Evolutionary conservation across 2,113 vertebrate genomes (phyloP).

Genomic region (Fregata magnificens): DNA sequence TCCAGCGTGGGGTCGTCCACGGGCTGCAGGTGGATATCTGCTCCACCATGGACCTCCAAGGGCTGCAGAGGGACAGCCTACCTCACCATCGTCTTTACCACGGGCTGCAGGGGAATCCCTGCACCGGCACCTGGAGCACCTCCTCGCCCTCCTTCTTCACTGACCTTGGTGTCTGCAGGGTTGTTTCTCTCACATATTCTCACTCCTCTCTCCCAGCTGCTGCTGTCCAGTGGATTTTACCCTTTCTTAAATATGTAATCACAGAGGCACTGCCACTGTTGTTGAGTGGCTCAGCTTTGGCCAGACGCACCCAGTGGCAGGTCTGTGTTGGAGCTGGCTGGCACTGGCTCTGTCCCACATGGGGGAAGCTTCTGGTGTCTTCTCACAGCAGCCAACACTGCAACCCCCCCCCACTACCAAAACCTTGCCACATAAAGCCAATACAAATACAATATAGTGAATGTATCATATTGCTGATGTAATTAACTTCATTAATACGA

Average conservation of each 20-base stretch:
- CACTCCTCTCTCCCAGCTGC: neutral
- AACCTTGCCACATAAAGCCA: neutral
- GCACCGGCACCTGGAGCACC: fast-evolving
- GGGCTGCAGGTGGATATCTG: neutral
- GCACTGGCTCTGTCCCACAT: neutral
- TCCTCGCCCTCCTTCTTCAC: neutral
- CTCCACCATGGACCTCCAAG: no score
- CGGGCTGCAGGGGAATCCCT: fast-evolving
- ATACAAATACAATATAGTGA: neutral
- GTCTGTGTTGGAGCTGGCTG: neutral
- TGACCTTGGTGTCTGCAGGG: no score
- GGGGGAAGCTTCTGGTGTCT: neutral
- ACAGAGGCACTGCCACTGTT: fast-evolving
- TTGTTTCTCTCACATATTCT: neutral
- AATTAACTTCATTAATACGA: neutral
- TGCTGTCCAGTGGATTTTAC: neutral
- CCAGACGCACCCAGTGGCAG: fast-evolving
- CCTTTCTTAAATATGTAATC: neutral
- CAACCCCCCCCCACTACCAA: neutral
- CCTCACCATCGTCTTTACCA: neutral
- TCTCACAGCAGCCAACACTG: neutral
- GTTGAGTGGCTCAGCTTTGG: neutral
- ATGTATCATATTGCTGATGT: neutral
- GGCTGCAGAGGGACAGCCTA: neutral
- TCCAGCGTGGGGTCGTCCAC: fast-evolving